A percentile compares a stretch with the other conserved stretches of the same genome.
Evolutionary conservation across 2,888 invertebrate genomes (phyloP).

Genomic region (Erpobdella octoculata): DNA sequence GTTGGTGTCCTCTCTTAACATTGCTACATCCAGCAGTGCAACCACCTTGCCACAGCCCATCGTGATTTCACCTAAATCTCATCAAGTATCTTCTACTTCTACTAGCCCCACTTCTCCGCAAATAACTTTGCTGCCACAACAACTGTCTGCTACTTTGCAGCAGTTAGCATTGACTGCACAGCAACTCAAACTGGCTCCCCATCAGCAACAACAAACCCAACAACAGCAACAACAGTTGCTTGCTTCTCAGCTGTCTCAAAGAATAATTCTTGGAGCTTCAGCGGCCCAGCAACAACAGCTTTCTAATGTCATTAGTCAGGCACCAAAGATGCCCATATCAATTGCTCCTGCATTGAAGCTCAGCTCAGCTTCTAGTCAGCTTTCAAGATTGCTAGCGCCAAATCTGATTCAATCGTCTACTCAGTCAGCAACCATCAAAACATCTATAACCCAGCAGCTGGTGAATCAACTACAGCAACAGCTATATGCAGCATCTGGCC

Average conservation of each 20-base stretch:
- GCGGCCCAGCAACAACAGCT: conserved; percentile 26
- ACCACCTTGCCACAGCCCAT: not conserved
- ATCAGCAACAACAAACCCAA: conserved; percentile 20
- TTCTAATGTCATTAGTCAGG: not conserved
- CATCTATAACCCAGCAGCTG: conserved; percentile 20
- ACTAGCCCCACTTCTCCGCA: not conserved
- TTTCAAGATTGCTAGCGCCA: conserved; percentile 8
- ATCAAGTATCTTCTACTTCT: not conserved
- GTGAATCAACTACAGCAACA: conserved; percentile 22
- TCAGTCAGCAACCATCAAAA: conserved; percentile 8
- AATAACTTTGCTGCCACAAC: conserved; percentile 6
- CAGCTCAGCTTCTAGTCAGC: conserved; percentile 14
- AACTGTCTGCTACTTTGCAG: conserved; percentile 21
- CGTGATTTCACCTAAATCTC: not conserved
- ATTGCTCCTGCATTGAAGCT: conserved; percentile 16
- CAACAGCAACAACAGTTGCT: conserved; percentile 27
- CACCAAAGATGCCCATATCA: not conserved
- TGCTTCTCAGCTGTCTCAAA: conserved; percentile 26
- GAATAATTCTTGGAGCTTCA: conserved; percentile 19
- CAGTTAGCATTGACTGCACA: conserved; percentile 29
- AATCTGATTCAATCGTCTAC: not conserved
- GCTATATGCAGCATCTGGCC: conserved; percentile 6
- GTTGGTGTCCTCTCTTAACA: conserved; percentile 7
- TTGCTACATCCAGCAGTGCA: conserved; percentile 3
- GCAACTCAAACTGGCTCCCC: conserved; percentile 20